Conservation (phyloP, 2,113 vertebrate genomes). For the Indicator indicator region DNA sequence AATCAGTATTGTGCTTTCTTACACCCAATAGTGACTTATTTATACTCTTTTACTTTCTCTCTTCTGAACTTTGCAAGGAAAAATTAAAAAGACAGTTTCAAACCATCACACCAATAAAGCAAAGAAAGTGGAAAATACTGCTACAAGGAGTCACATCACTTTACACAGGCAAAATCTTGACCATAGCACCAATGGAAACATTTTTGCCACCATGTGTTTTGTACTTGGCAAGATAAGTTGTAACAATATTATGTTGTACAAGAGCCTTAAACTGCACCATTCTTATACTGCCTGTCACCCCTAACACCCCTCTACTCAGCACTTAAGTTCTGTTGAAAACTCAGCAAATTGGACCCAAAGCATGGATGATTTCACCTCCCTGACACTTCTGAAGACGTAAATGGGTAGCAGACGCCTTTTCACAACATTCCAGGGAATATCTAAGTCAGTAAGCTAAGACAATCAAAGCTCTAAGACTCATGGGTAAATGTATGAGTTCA, state of each 20-base stretch:
- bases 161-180: neutral
- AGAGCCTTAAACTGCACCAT: neutral
- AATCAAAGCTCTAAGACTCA: neutral
- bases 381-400: neutral
- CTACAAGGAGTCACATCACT: neutral
- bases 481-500: neutral
- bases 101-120: no score
- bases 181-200: neutral
- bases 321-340: neutral
- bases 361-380: neutral
- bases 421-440: neutral
- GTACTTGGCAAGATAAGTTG: neutral
- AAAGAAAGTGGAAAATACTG: neutral
- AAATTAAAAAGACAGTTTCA: no score
- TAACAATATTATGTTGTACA: neutral
- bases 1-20: no score
- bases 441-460: neutral
- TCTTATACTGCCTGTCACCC: neutral
- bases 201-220: neutral
- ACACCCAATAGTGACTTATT: no score
- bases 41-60: no score
- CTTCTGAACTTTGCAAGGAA: no score
- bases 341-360: rapidly evolving
- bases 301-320: neutral
- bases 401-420: neutral